Evolutionary conservation across 2,888 invertebrate genomes (phyloP).

Genomic region (Caenorhabditis macrosperma): DNA sequence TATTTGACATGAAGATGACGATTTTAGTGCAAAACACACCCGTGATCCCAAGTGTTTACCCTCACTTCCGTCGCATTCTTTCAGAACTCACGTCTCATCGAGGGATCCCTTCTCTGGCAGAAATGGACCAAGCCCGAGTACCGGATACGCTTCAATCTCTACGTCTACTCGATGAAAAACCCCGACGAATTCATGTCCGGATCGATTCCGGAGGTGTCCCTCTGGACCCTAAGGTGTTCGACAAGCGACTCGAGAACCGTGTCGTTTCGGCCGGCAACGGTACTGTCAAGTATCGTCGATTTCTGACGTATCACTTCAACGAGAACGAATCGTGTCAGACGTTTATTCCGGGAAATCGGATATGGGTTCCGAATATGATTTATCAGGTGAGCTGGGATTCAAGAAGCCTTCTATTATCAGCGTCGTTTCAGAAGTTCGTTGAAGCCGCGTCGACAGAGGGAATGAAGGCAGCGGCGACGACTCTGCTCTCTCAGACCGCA

Average conservation of each 20-base stretch:
- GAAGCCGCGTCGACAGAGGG: conserved; percentile 77
- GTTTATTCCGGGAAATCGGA: conserved; percentile 77
- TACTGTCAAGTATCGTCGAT: conserved; percentile 72
- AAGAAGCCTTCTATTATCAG: neutral
- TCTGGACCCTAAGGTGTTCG: too few relatives aligned
- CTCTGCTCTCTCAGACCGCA: conserved; percentile 78
- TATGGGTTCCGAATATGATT: conserved; percentile 77
- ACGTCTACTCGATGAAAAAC: conserved; percentile 78
- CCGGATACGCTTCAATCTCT: conserved; percentile 72
- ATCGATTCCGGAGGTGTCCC: conserved; percentile 71
- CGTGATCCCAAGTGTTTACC: too few relatives aligned
- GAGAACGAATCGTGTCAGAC: conserved; percentile 76
- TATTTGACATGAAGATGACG: too few relatives aligned
- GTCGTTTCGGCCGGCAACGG: conserved; percentile 74
- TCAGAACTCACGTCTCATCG: conserved; percentile 71
- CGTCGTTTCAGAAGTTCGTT: conserved; percentile 74
- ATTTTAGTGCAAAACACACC: too few relatives aligned
- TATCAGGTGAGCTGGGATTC: conserved; percentile 66
- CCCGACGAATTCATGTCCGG: conserved; percentile 79
- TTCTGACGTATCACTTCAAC: conserved; percentile 72
- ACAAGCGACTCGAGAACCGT: conserved; percentile 74
- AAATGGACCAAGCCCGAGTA: conserved; percentile 78
- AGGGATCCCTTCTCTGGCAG: conserved; percentile 69
- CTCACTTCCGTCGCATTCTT: too few relatives aligned
- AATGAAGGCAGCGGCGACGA: conserved; percentile 77